Evolutionary conservation across 2,113 vertebrate genomes (phyloP).

Genomic region (Orthonyx spaldingii): DNA sequence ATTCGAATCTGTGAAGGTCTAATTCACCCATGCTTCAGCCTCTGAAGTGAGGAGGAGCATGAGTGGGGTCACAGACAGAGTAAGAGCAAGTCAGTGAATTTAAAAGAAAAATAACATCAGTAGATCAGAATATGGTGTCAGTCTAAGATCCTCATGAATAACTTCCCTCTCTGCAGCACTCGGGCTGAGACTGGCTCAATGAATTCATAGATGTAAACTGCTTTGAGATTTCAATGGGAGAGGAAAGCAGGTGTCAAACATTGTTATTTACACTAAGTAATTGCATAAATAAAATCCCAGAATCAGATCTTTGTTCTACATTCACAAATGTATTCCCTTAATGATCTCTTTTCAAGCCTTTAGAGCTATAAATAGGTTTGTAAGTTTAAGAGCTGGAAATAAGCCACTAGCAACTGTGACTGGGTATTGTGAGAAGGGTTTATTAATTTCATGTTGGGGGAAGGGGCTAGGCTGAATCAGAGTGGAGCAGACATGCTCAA

Average conservation of each 20-base stretch:
- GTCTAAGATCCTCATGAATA: not conserved
- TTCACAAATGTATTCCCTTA: not conserved
- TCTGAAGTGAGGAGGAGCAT: not conserved
- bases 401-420: not conserved
- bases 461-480: not conserved
- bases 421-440: not conserved
- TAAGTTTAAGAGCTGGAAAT: conserved; percentile 21
- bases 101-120: not conserved
- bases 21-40: conserved; percentile 9
- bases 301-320: conserved; percentile 7
- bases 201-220: not conserved
- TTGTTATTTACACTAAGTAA: conserved; percentile 29
- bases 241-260: conserved; percentile 32
- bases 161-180: not conserved
- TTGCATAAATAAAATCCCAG: not conserved
- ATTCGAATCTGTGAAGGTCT: conserved; percentile 52
- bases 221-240: not conserved
- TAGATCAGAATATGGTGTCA: not conserved
- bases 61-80: not conserved
- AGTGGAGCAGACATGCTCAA: not conserved
- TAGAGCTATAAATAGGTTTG: not conserved
- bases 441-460: not conserved
- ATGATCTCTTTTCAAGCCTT: conserved; percentile 4
- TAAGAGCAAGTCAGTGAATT: not conserved
- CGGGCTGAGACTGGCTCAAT: not conserved